Conservation (phyloP, 1,140 invertebrate species). For the Orchesella cincta region DNA sequence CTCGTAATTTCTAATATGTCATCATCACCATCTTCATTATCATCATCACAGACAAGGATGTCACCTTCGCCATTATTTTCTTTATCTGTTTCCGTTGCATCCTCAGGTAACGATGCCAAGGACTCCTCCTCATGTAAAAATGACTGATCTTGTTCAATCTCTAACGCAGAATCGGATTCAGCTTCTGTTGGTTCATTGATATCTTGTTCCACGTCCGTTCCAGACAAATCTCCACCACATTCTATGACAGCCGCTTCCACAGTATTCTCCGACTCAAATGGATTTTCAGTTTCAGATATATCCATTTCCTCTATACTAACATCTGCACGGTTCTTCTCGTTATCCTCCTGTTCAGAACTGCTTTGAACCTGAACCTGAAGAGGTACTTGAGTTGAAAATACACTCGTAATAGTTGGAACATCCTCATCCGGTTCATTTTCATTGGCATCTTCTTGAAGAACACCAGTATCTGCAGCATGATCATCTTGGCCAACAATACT, state of each 20-base stretch:
- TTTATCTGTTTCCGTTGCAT: not conserved
- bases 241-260: too few species aligned
- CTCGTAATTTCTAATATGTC: slow-evolving; percentile 45
- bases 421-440: not conserved
- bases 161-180: not conserved
- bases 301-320: too few species aligned
- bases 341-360: too few species aligned
- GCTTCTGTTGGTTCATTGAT: too few species aligned
- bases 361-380: too few species aligned
- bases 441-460: not conserved
- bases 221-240: too few species aligned
- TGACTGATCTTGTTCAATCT: not conserved
- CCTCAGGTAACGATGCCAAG: slow-evolving; percentile 1
- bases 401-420: too few species aligned
- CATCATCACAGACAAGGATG: not conserved
- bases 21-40: slow-evolving; percentile 33
- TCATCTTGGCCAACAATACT: not conserved
- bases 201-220: not conserved
- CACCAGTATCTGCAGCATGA: not conserved
- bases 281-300: too few species aligned
- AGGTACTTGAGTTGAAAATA: too few species aligned
- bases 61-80: not conserved
- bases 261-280: too few species aligned
- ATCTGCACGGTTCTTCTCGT: too few species aligned
- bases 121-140: slow-evolving; percentile 11